These are phyloP conservation scores for Myocastor coypus DNA, from an alignment of 2,113 vertebrate genomes.

Conservation along the genomic window DNA sequence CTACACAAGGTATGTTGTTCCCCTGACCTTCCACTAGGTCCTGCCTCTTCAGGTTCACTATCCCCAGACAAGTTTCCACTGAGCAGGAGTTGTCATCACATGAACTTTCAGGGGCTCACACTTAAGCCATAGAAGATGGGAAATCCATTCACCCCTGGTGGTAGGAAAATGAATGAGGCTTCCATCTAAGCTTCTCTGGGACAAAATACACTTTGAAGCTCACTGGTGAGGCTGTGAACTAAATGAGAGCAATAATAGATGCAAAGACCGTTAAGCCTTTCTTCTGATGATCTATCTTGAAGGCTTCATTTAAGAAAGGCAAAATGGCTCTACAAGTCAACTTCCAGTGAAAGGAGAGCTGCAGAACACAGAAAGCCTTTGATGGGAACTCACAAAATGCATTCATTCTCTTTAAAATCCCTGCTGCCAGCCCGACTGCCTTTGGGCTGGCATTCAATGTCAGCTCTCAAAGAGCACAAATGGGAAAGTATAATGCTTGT, in stretches of 20 bases:
- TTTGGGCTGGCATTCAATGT: conserved; percentile 28
- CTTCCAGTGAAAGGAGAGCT: neutral
- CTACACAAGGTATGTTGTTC: neutral
- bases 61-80: neutral
- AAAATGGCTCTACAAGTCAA: neutral
- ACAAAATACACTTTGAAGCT: neutral
- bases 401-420: neutral
- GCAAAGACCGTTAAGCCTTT: neutral
- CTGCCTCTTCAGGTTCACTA: neutral
- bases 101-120: neutral
- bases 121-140: neutral
- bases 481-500: neutral
- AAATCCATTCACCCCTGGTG: neutral
- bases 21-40: neutral
- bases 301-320: neutral
- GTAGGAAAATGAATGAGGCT: neutral
- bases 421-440: neutral
- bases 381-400: neutral
- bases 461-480: neutral
- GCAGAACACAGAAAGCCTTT: neutral
- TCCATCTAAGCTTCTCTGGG: neutral
- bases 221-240: neutral
- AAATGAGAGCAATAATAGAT: neutral
- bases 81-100: neutral
- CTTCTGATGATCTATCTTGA: neutral